phyloP scores from a whole-genome alignment of 2,113 vertebrate genomes.

The Mesitornis unicolor region DNA sequence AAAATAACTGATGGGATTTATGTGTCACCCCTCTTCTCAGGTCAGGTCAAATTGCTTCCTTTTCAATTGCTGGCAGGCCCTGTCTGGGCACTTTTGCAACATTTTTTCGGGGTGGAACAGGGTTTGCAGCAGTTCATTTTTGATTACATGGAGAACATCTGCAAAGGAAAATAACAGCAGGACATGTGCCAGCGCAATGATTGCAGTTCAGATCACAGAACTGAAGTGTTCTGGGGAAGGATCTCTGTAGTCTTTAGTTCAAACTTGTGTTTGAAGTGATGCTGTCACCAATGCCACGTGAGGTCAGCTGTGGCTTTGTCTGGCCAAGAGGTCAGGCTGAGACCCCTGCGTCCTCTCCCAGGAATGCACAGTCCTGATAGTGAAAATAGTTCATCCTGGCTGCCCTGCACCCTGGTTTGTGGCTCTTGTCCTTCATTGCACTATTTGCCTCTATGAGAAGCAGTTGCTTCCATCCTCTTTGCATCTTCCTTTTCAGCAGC shows the following conservation, averaged over 20 bases:
- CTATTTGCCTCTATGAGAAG: background rate
- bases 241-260: background rate
- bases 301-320: background rate
- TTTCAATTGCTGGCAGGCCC: background rate
- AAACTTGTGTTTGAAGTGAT: background rate
- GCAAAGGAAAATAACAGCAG: background rate
- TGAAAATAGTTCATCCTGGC: background rate
- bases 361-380: background rate
- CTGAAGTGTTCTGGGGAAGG: background rate
- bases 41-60: background rate
- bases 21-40: background rate
- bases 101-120: background rate
- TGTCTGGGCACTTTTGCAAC: background rate
- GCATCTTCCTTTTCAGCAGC: background rate
- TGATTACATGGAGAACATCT: background rate
- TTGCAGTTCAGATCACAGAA: background rate
- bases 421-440: background rate
- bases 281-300: background rate
- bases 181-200: rapidly evolving
- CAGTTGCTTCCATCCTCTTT: background rate
- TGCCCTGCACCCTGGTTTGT: background rate
- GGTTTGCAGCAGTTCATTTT: background rate
- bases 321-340: background rate
- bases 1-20: background rate
- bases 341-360: background rate